phyloP scores from a whole-genome alignment of 1,140 invertebrate genomes.

The Dendroctonus ponderosae region DNA sequence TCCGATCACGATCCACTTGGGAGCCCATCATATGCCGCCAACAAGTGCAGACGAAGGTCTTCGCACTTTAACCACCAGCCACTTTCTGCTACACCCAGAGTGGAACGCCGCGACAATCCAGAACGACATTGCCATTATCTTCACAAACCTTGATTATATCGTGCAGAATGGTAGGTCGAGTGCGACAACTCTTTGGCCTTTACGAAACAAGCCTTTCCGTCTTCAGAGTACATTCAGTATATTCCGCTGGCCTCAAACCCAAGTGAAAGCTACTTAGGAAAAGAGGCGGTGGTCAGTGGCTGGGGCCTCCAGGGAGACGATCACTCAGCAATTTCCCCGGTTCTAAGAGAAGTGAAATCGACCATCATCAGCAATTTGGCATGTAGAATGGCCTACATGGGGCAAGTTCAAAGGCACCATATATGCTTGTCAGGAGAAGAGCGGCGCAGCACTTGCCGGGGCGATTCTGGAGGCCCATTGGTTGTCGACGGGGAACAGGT shows the following conservation, averaged over 20 bases:
- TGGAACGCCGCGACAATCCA: constrained; percentile 5
- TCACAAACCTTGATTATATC: too few relatives aligned
- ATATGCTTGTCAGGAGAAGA: constrained; percentile 19
- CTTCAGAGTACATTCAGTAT: constrained; percentile 10
- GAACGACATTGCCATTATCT: constrained; percentile 14
- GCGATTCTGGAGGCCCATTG: constrained; percentile 20
- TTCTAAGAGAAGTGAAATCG: constrained; percentile 13
- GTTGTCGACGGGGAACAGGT: constrained; percentile 12
- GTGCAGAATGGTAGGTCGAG: too few relatives aligned
- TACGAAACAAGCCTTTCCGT: neutral
- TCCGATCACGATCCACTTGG: constrained; percentile 9
- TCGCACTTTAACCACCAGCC: neutral
- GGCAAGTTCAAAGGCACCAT: neutral
- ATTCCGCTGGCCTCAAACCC: constrained; percentile 5
- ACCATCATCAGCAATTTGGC: constrained; percentile 21
- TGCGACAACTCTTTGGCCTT: neutral
- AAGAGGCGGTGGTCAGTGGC: constrained; percentile 1
- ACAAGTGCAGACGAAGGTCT: neutral
- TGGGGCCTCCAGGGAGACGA: constrained; percentile 17
- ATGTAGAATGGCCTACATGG: constrained; percentile 23
- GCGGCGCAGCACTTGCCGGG: constrained; percentile 12
- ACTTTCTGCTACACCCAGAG: constrained; percentile 3
- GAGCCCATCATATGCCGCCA: constrained; percentile 23
- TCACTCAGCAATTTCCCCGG: constrained; percentile 2
- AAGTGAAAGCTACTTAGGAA: constrained; percentile 9